A percentile compares a stretch with the other conserved stretches of the same genome.
Evolutionary conservation across 2,113 vertebrate genomes (phyloP).

Genomic region (Austrofundulus limnaeus): DNA sequence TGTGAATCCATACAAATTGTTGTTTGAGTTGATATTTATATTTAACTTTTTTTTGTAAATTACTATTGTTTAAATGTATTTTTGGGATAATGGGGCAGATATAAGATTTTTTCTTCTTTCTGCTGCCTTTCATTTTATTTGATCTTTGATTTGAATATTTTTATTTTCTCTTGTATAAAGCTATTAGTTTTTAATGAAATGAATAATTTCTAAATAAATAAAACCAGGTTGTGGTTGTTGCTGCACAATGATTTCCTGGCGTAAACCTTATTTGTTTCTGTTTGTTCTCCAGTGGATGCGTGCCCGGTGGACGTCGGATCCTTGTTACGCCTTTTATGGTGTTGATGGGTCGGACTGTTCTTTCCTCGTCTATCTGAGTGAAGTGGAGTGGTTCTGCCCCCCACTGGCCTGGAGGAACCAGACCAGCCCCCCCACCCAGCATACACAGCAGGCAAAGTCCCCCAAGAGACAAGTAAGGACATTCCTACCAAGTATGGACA

Average conservation of each 20-base stretch:
- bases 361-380: constrained; percentile 95
- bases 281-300: constrained; percentile 90
- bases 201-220: no score
- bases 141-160: no score
- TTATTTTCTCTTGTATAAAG: no score
- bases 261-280: neutral
- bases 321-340: constrained; percentile 96
- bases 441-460: constrained; percentile 47
- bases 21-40: no score
- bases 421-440: constrained; percentile 73
- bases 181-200: no score
- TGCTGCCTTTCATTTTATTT: no score
- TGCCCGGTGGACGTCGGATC: constrained; percentile 96
- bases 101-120: no score
- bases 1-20: no score
- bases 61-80: no score
- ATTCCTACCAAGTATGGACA: neutral
- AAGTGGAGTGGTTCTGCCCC: constrained; percentile 98
- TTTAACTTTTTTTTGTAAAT: no score
- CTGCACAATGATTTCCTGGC: neutral
- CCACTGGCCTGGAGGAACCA: constrained; percentile 88
- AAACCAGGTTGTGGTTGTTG: no score
- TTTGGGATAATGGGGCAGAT: no score
- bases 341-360: constrained; percentile 97
- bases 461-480: constrained; percentile 83